A percentile compares a stretch with the other conserved stretches of the same genome.
These are phyloP conservation scores for Cataglyphis rosenhaueri DNA, from an alignment of 2,888 invertebrate species.

Conservation along the genomic window DNA sequence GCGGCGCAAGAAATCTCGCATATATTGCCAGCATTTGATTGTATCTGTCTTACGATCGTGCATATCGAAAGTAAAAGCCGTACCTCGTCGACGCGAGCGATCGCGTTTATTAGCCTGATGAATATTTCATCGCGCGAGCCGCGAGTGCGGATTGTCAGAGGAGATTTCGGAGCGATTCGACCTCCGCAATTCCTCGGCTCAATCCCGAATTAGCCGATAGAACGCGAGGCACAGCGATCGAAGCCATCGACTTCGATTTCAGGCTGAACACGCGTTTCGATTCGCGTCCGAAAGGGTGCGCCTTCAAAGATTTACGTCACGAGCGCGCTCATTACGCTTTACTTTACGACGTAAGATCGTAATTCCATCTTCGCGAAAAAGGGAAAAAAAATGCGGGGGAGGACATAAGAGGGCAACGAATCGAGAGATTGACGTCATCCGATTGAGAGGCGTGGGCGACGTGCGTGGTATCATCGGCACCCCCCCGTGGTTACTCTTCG, in stretches of 20 bases:
- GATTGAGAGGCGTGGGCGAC: slow-evolving; percentile 61
- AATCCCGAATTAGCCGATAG: slow-evolving; percentile 15
- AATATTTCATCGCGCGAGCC: slow-evolving; percentile 18
- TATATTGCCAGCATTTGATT: slow-evolving; percentile 2
- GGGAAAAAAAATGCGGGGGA: background rate
- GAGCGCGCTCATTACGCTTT: background rate
- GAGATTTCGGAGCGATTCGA: background rate
- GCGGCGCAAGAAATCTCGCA: background rate
- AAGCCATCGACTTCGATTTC: background rate
- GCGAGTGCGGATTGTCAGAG: slow-evolving; percentile 2
- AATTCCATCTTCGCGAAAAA: background rate
- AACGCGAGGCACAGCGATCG: background rate
- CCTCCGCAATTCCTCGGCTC: slow-evolving; percentile 4
- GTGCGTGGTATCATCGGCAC: slow-evolving; percentile 36
- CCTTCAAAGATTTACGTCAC: background rate
- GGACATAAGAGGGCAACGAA: slow-evolving; percentile 42
- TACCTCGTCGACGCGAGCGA: background rate
- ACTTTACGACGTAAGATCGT: slow-evolving; percentile 18
- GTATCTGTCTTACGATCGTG: slow-evolving; percentile 13
- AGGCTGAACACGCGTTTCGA: background rate
- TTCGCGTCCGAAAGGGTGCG: background rate
- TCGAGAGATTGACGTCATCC: slow-evolving; percentile 68
- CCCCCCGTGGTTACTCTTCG: slow-evolving; percentile 48
- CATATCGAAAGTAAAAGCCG: slow-evolving; percentile 19
- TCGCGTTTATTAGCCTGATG: slow-evolving; percentile 22